Percentiles rank a stretch among this genome's conserved stretches.
Evolutionary conservation across 2,888 invertebrate genomes (phyloP).

Genomic region (Acanthosepion esculentum): DNA sequence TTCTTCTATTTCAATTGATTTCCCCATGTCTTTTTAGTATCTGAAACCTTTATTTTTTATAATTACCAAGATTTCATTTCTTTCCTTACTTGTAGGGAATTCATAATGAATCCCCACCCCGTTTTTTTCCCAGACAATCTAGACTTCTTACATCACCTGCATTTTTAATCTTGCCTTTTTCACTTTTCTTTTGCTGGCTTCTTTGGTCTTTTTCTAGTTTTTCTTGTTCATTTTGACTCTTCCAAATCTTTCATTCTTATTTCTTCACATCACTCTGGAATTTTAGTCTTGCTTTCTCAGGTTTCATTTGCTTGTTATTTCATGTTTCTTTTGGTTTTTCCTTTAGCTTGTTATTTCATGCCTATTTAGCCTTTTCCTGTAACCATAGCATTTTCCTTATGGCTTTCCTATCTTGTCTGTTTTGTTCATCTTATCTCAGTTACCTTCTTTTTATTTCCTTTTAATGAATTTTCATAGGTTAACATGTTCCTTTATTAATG

Average conservation of each 20-base stretch:
- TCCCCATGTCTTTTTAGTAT: not conserved
- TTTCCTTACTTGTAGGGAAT: no score
- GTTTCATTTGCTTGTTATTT: not conserved
- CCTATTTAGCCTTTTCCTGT: not conserved
- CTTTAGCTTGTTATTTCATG: not conserved
- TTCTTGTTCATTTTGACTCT: not conserved
- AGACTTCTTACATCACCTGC: not conserved
- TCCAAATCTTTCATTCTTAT: not conserved
- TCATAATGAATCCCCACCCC: no score
- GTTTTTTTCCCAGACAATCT: no score
- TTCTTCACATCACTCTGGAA: not conserved
- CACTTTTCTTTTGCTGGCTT: not conserved
- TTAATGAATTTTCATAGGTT: not conserved
- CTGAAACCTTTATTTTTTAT: no score
- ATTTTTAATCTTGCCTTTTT: not conserved
- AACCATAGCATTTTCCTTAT: not conserved
- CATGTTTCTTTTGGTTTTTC: not conserved
- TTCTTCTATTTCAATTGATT: not conserved
- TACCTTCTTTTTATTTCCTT: not conserved
- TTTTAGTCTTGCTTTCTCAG: not conserved
- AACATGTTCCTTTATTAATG: not conserved
- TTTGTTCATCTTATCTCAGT: not conserved
- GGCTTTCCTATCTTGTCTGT: not conserved
- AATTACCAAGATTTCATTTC: not conserved
- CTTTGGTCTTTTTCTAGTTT: not conserved